Base-by-base conservation (phyloP, 2,797 vertebrate genomes). In the Schizopygopsis pylzovi region DNA sequence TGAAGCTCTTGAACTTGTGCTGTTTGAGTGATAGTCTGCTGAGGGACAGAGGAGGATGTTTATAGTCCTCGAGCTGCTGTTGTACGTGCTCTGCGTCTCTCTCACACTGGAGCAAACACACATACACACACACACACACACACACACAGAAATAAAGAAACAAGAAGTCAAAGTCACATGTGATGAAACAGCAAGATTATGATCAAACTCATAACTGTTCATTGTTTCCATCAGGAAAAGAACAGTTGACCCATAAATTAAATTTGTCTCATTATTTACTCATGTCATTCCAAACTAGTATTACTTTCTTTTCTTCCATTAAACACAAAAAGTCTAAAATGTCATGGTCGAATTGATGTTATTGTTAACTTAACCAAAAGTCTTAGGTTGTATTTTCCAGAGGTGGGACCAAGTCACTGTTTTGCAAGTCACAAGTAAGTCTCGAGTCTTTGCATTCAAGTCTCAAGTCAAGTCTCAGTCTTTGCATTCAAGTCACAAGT, bases 11-110 rank as follows among this genome's bases (percentile, higher is more conserved):
- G 91, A 97, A 97, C 73, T 92, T 94, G 87, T 96, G 95, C 89
- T 97, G 96, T 71, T 95, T 95, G 90, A 96, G 95, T 1, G 96
- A 95, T 20, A 96, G 93, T 61, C 93, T 91, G 92, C 95, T 95
- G 86, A 96, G 94, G 20, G 95, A 96, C 33, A 95, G 92, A 25
- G 95, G 95, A 52, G 95, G 95, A 61, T 95, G 94, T 87, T 91
- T 95, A 89, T 94, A 96, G 82, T 94, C 92, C 3, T 94, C 93
- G 85, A 96, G 91, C 92, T 95, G 94, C 0, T 93, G 90, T 90
- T 95, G 94, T 75, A 96, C 93, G 76, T 93, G 92, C 79, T 95
- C 92, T 71, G 96, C 93, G 92, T 97, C 94, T 81, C 90, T 90
- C 91, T 96, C 95, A 67, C 94, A 95, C 95, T 96, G 89, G n/a